Base-by-base conservation (phyloP, 2,797 vertebrate genomes). In the Leptatherina wallacei region DNA sequence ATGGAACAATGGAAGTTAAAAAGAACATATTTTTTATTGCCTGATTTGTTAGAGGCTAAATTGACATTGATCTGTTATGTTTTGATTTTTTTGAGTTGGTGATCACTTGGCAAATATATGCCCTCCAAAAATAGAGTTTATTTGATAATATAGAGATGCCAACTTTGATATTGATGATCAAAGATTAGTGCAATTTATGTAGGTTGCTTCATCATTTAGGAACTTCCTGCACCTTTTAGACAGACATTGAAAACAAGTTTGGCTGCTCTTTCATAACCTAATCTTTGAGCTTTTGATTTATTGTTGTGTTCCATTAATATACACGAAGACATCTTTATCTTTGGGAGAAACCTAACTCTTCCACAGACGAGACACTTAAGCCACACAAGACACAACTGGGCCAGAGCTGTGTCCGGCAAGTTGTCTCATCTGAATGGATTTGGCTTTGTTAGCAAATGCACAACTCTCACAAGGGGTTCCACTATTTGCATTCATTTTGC, bases 341-440 rank as follows among this genome's bases (percentile, higher is more conserved):
- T 27, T 44, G 64, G 51, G 75, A 63, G 29, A 65, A 44, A 36
- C 30, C 69, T 52, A 40, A 76, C 69, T 76, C 66, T 81, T 77
- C 1, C 47, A 74, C 69, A 81, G 58, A 79, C 4, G 60, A 80
- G 71, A 84, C 59, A 73, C 55, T 73, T 71, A 5, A 64, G 56
- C 73, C 75, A 67, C 75, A 84, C 51, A 78, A 77, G 61, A 66
- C 78, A 75, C 24, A 32, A 52, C 54, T 32, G 58, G 24, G 65
- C 58, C 61, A 67, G 32, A 35, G 57, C 71, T 63, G 42, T 44
- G 66, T 80, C 60, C 64, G 81, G 70, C 67, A 61, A 57, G 63
- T 67, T 61, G 24, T 80, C 61, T 69, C 67, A 76, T 77, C 59
- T 80, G 76, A 79, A 47, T 57, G 1, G 32, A 22, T 72, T 61